These are phyloP conservation scores for Phenganax stokvisi DNA, from an alignment of 92 coral and sea anemone genomes.

Conservation along the genomic window DNA sequence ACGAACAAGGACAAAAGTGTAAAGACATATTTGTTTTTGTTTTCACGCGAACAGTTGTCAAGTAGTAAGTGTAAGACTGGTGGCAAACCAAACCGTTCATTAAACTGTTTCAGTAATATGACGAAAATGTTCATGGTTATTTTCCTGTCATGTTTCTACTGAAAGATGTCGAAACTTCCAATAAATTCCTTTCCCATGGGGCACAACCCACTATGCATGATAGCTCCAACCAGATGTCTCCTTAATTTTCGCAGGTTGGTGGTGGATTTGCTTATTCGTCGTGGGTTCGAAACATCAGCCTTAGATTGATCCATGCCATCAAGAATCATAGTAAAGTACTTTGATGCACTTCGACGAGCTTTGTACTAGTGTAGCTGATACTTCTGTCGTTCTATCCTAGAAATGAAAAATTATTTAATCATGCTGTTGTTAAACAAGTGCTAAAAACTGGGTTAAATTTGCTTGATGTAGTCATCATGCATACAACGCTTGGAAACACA, in stretches of 20 bases:
- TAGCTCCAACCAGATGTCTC: constrained; percentile 54
- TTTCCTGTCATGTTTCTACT: constrained; percentile 60
- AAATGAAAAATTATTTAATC: too few relatives aligned
- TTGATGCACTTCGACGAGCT: too few relatives aligned
- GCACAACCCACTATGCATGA: constrained; percentile 50
- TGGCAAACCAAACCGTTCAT: constrained; percentile 42
- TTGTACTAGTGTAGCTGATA: too few relatives aligned
- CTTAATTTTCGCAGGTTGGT: constrained; percentile 41
- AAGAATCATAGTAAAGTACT: constrained; percentile 46
- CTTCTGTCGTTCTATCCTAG: too few relatives aligned
- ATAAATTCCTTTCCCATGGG: constrained; percentile 36
- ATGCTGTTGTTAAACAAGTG: too few relatives aligned
- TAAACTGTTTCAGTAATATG: constrained; percentile 15
- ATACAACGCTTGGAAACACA: too few relatives aligned
- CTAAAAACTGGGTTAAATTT: too few relatives aligned
- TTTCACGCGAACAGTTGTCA: constrained; percentile 23
- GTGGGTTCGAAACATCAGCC: constrained; percentile 47
- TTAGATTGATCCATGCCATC: constrained; percentile 68
- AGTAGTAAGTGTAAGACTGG: constrained; percentile 53
- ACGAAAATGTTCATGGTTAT: constrained; percentile 47
- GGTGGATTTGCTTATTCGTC: constrained; percentile 41
- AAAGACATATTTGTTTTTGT: constrained; percentile 36
- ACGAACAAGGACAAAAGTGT: constrained; percentile 28
- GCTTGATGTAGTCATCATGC: too few relatives aligned
- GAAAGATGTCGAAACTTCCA: constrained; percentile 51